phyloP scores from a whole-genome alignment of 1,140 invertebrate genomes.

The Pseudomyrmex sp. region DNA sequence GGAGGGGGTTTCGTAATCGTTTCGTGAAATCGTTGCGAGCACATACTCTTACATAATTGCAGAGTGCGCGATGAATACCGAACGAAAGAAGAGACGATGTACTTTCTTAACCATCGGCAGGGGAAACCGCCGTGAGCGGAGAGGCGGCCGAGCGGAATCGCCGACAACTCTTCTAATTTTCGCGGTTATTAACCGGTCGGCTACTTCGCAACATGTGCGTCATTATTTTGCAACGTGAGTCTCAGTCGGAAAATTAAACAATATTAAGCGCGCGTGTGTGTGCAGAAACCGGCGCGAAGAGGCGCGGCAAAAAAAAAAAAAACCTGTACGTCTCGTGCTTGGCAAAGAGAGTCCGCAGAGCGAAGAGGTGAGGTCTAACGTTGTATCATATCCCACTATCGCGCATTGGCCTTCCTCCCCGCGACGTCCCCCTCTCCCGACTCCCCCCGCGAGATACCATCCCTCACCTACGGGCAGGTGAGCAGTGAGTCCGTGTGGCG shows the following conservation, averaged over 20 bases:
- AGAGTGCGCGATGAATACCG: slow-evolving; percentile 47
- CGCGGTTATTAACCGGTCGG: slow-evolving; percentile 25
- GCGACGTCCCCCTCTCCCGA: slow-evolving; percentile 6
- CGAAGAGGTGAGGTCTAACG: slow-evolving; percentile 56
- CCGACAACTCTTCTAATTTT: slow-evolving; percentile 28
- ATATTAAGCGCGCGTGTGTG: neutral
- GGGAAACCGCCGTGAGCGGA: slow-evolving; percentile 6
- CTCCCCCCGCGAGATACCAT: neutral
- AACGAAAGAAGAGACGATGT: slow-evolving; percentile 18
- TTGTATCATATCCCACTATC: slow-evolving; percentile 28
- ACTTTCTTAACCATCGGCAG: slow-evolving; percentile 36
- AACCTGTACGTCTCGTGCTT: neutral
- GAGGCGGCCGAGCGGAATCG: slow-evolving; percentile 19
- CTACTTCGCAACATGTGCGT: slow-evolving; percentile 4
- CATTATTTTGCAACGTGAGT: slow-evolving; percentile 20
- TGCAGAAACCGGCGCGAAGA: neutral
- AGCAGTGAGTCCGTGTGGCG: slow-evolving; percentile 71
- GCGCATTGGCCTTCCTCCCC: slow-evolving; percentile 2
- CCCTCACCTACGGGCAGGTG: slow-evolving; percentile 71
- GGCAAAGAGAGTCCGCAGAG: neutral
- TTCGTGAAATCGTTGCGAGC: slow-evolving; percentile 50
- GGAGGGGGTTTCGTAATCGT: slow-evolving; percentile 45
- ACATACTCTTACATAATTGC: slow-evolving; percentile 53
- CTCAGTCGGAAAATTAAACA: slow-evolving; percentile 25
- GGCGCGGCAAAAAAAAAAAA: slow-evolving; percentile 48